Conservation (phyloP, 2,113 vertebrate genomes). For the Pterocles orientalis region DNA sequence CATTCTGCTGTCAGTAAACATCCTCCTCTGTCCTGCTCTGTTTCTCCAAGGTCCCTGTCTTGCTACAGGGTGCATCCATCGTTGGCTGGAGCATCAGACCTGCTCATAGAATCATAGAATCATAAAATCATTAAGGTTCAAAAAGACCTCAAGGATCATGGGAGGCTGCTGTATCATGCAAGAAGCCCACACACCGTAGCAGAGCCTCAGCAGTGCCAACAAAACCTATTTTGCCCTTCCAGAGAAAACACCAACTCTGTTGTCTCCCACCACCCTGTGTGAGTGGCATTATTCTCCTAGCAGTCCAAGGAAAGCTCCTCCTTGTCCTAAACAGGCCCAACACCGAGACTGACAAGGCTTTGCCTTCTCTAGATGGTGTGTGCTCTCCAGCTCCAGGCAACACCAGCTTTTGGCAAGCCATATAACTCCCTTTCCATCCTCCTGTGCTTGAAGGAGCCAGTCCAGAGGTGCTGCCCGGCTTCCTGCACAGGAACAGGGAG, state of each 20-base stretch:
- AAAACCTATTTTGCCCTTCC: background rate
- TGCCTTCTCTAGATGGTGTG: background rate
- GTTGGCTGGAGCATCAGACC: background rate
- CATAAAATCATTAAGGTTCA: too few species aligned
- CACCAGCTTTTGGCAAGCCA: background rate
- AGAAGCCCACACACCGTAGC: background rate
- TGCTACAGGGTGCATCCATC: background rate
- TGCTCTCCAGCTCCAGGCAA: background rate
- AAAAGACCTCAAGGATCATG: too few species aligned
- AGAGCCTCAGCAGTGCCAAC: background rate
- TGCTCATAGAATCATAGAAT: too few species aligned
- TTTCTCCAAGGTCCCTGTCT: background rate
- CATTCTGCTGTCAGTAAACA: background rate
- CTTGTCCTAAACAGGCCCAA: background rate
- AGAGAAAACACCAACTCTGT: background rate
- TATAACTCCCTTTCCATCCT: background rate
- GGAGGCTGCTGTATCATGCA: background rate
- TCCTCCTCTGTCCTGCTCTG: background rate
- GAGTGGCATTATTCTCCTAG: background rate
- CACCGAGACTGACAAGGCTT: background rate
- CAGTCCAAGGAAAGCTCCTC: background rate
- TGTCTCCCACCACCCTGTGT: background rate
- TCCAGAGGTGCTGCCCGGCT: background rate
- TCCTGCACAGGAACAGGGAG: background rate
- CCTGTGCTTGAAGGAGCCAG: background rate